Evolutionary conservation across 2,113 vertebrate species (phyloP).

Genomic region (Nestor notabilis): DNA sequence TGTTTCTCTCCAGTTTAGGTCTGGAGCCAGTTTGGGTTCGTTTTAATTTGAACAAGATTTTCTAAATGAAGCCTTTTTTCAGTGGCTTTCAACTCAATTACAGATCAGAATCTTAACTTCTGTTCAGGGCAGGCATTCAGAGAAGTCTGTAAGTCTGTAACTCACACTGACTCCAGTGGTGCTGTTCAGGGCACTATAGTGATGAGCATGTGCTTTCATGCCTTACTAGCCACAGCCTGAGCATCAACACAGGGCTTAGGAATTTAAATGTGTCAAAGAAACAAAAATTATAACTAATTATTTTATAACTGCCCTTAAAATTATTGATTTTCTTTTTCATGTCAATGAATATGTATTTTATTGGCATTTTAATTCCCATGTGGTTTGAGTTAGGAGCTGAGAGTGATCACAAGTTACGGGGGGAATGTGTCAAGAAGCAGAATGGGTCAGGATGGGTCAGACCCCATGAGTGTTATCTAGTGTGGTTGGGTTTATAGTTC

Average conservation of each 20-base stretch:
- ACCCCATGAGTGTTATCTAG: not conserved
- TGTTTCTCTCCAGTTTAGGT: not conserved
- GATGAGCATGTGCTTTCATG: not conserved
- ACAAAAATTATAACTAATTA: not conserved
- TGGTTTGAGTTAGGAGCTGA: not conserved
- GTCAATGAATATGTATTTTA: not conserved
- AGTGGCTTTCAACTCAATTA: not conserved
- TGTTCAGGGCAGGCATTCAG: not conserved
- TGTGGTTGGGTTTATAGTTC: not conserved
- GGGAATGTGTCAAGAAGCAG: not conserved
- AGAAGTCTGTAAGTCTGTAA: not conserved
- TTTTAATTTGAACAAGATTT: slow-evolving; percentile 36
- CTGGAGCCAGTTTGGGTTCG: not conserved
- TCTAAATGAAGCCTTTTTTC: not conserved
- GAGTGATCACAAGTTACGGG: not conserved
- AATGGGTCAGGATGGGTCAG: not conserved
- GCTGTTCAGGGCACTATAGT: not conserved
- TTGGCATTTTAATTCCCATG: not conserved
- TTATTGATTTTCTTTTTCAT: not conserved
- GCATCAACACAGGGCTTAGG: not conserved
- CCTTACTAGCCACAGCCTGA: not conserved
- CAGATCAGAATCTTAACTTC: not conserved
- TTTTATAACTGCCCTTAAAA: not conserved
- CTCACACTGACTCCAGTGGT: not conserved
- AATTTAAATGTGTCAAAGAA: not conserved